These are phyloP conservation scores for Eledona agricola DNA, from an alignment of 2,888 invertebrate genomes.

Conservation along the genomic window DNA sequence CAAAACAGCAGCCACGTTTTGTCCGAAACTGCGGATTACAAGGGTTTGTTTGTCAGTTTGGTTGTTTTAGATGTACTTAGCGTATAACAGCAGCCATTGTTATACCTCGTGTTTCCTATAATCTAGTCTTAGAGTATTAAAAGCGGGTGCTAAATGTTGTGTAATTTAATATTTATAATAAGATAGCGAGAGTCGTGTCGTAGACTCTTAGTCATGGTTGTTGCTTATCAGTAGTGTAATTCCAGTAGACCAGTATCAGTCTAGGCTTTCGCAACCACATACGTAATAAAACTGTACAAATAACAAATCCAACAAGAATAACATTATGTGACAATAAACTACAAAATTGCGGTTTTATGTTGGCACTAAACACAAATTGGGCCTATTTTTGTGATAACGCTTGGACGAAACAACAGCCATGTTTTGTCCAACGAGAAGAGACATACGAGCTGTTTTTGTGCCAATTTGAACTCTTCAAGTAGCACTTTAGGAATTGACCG, in stretches of 20 bases:
- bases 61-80: conserved; percentile 35
- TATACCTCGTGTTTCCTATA: conserved; percentile 30
- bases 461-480: conserved; percentile 28
- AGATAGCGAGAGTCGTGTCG: conserved; percentile 14
- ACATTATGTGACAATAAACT: conserved; percentile 31
- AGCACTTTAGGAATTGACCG: conserved; percentile 42
- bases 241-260: too few relatives aligned
- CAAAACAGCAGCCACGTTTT: conserved; percentile 45
- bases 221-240: too few relatives aligned
- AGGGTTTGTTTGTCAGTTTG: conserved; percentile 36
- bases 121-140: conserved; percentile 27
- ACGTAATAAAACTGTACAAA: conserved; percentile 19
- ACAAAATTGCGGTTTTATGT: conserved; percentile 6
- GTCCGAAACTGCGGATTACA: conserved; percentile 33
- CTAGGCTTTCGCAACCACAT: too few relatives aligned
- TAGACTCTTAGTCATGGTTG: conserved; percentile 3
- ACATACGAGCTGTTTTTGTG: conserved; percentile 27
- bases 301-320: conserved; percentile 17
- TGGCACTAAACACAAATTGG: conserved; percentile 43
- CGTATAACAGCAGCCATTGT: conserved; percentile 43
- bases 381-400: conserved; percentile 45
- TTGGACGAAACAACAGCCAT: conserved; percentile 51
- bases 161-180: conserved; percentile 7
- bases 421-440: conserved; percentile 49
- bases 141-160: conserved; percentile 36